Evolutionary conservation across 2,797 vertebrate species (phyloP).

Genomic region (Peromyscus eremicus): DNA sequence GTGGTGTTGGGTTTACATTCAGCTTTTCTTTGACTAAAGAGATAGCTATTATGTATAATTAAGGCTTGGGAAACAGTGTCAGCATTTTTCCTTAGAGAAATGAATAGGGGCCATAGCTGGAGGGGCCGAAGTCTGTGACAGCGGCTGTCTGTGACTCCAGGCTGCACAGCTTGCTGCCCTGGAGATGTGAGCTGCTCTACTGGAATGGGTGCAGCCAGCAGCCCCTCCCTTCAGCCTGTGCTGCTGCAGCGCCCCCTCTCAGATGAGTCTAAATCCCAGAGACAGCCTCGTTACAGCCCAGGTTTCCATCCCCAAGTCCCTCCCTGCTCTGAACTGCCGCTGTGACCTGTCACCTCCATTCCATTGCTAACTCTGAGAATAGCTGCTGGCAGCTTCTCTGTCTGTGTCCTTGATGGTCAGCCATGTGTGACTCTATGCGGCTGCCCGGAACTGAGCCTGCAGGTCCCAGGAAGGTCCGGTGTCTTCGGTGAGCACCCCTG

Average conservation of each 20-base stretch:
- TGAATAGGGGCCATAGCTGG: rapidly evolving
- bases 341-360: background rate
- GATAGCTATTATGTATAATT: background rate
- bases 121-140: background rate
- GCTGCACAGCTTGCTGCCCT: background rate
- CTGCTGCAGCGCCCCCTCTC: background rate
- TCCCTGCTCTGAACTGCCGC: background rate
- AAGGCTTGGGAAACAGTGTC: conserved; percentile 1
- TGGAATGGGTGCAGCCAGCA: rapidly evolving
- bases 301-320: background rate
- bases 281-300: background rate
- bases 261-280: rapidly evolving
- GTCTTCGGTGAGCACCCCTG: rapidly evolving
- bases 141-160: rapidly evolving
- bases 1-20: conserved; percentile 24
- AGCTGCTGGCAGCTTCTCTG: rapidly evolving
- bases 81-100: background rate
- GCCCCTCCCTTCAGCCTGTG: no score
- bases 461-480: background rate
- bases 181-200: rapidly evolving
- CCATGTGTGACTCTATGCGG: background rate
- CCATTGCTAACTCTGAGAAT: background rate
- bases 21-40: conserved; percentile 60
- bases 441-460: background rate
- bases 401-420: background rate